Base-by-base conservation (phyloP, 1,140 invertebrate genomes). In the Saccostrea echinata region DNA sequence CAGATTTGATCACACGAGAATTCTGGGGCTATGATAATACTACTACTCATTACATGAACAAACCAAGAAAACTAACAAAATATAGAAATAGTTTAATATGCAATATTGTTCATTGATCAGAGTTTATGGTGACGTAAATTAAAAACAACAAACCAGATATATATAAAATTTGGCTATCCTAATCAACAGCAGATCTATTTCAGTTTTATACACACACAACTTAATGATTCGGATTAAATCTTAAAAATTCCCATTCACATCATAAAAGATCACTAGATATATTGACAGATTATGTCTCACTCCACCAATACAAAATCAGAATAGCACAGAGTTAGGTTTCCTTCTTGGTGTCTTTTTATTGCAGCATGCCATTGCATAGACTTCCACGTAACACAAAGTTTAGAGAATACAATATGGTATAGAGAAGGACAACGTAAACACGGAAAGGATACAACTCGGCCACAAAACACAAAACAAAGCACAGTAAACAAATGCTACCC, bases 91-190 rank as follows among this genome's bases (percentile, higher is more conserved):
- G 68, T 76, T 76, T 76, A 76, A 30, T 64, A 64, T 76, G 68
- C 27, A 76, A 76, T 76, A 76, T 16, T 76, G 68, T 76, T 76
- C 27, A 76, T 61, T 21, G 55, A 61, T 61, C 55, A 57, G 55
- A 71, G 24, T 71, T 71, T 71, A 71, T 71, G 24, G 27, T 71
- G 64, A 71, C 64, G 27, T 71, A 30, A 13, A 21, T 64, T 71
- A 27, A 71, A 71, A 71, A 76, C 68, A 76, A 76, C 68, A 76
- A 76, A 76, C 68, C 68, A 76, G 68, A 30, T 76, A 76, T 76
- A 71, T 71, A 33, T 68, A 76, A 64, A n/a, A 64, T 64, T 76
- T 76, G 68, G 68, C 68, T 76, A 76, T 30, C 27, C 68, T 76
- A 76, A 16, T 9, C 27, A 76, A 76, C 68, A 76, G 12, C 68